Percentiles rank a stretch among this genome's conserved stretches.
phyloP scores from a whole-genome alignment of 2,113 vertebrate genomes.

The Recurvirostra avosetta region DNA sequence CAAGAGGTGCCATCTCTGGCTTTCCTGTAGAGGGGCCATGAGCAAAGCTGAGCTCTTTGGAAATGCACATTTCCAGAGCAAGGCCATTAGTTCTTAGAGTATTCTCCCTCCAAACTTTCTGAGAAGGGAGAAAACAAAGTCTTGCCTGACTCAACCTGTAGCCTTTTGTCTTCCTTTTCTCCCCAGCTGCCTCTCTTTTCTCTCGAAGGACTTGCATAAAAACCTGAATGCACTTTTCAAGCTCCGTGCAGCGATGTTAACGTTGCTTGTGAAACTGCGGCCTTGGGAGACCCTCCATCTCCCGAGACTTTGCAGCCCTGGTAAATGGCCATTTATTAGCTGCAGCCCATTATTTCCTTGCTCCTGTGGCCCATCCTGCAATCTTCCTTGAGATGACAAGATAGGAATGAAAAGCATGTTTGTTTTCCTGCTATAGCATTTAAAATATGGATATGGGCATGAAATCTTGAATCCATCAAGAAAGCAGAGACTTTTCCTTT shows the following conservation, averaged over 20 bases:
- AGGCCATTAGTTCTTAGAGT: not conserved
- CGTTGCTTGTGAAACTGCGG: constrained; percentile 41
- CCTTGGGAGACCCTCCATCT: constrained; percentile 1
- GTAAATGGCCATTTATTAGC: constrained; percentile 52
- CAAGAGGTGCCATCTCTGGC: accelerated
- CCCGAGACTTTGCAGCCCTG: not conserved
- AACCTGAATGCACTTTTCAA: constrained; percentile 9
- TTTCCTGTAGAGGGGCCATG: not conserved
- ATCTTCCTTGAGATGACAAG: constrained; percentile 59
- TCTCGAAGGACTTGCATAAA: not conserved
- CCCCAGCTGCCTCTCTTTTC: not conserved
- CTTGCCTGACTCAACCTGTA: not conserved
- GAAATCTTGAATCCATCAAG: constrained; percentile 34
- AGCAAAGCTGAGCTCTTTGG: not conserved
- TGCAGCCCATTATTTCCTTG: constrained; percentile 17
- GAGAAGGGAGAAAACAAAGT: not conserved
- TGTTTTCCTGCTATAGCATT: constrained; percentile 20
- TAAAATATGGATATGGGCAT: constrained; percentile 37
- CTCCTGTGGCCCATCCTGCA: constrained; percentile 22
- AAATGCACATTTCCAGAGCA: not conserved
- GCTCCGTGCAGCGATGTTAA: constrained; percentile 15
- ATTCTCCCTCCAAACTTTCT: not conserved
- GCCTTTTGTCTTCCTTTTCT: not conserved
- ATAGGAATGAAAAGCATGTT: constrained; percentile 40
- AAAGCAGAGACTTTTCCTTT: constrained; percentile 29